A percentile compares a stretch with the other conserved stretches of the same genome.
These are phyloP conservation scores for Morpho helenor DNA, from an alignment of 2,888 invertebrate species.

Conservation along the genomic window DNA sequence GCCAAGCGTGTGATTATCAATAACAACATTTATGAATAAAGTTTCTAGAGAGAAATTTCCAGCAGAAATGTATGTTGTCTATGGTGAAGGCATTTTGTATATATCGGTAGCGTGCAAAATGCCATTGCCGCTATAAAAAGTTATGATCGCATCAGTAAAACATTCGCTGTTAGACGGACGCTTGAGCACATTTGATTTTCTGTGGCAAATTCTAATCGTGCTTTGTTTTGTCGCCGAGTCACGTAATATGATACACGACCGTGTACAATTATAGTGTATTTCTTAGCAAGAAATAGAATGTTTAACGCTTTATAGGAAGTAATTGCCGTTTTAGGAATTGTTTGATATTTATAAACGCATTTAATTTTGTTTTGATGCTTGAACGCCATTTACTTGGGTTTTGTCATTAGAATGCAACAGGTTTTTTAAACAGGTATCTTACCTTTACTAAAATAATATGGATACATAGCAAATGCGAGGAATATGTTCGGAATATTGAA, in stretches of 20 bases:
- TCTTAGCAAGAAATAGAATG: conserved; percentile 17
- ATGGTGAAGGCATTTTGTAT: too few relatives aligned
- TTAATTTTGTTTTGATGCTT: too few relatives aligned
- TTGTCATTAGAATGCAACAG: too few relatives aligned
- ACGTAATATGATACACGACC: conserved; percentile 23
- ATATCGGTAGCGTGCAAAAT: background rate
- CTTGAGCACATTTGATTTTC: conserved; percentile 19
- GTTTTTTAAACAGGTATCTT: too few relatives aligned
- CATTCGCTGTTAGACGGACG: conserved; percentile 11
- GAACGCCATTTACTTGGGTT: too few relatives aligned
- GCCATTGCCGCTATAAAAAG: conserved; percentile 4
- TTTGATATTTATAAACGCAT: background rate
- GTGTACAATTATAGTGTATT: conserved; percentile 19
- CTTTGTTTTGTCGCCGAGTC: conserved; percentile 16
- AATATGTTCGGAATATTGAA: too few relatives aligned
- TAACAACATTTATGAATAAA: too few relatives aligned
- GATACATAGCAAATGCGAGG: too few relatives aligned
- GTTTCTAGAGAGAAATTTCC: too few relatives aligned
- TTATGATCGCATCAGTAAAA: conserved; percentile 14
- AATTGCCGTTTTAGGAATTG: conserved; percentile 4
- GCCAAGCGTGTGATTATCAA: too few relatives aligned
- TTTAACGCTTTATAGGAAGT: conserved; percentile 8
- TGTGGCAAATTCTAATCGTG: conserved; percentile 16
- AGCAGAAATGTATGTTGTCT: too few relatives aligned
- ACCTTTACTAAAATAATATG: too few relatives aligned